Conservation (phyloP, 2,797 vertebrate species). For the Leuciscus waleckii region DNA sequence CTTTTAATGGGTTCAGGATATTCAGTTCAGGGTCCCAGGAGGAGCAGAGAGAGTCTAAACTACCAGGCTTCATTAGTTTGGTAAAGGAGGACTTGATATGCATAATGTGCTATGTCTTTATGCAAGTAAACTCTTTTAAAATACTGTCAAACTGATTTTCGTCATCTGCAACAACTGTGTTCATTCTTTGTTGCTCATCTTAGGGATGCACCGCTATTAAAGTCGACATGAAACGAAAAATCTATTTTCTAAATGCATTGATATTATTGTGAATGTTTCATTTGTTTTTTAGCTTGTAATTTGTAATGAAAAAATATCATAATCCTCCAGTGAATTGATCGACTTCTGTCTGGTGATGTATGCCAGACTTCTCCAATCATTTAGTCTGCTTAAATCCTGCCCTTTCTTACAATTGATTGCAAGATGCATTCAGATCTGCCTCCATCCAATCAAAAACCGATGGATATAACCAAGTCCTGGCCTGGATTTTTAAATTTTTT, state of each 20-base stretch:
- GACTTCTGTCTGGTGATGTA: not conserved
- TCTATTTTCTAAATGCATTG: constrained; percentile 2
- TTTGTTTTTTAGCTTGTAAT: not conserved
- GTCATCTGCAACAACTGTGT: not conserved
- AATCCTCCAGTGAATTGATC: not conserved
- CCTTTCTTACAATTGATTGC: not conserved
- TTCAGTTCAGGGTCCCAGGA: constrained; percentile 53
- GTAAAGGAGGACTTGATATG: constrained; percentile 39
- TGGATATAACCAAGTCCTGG: not conserved
- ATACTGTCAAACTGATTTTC: constrained; percentile 24
- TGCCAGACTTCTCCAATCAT: not conserved
- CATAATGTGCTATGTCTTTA: constrained; percentile 44
- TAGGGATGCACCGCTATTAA: not conserved
- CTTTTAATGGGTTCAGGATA: constrained; percentile 62
- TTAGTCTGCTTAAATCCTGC: not conserved
- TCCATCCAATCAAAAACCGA: not conserved
- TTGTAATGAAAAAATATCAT: not conserved
- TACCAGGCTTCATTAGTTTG: constrained; percentile 52
- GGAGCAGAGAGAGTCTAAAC: constrained; percentile 43
- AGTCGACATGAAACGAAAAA: not conserved
- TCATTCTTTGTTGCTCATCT: constrained; percentile 7
- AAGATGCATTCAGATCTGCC: not conserved
- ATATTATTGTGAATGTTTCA: not conserved
- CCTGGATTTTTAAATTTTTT: not conserved
- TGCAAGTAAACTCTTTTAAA: constrained; percentile 43